These are phyloP conservation scores for Magallana gigas DNA, from an alignment of 1,140 invertebrate species.

Conservation along the genomic window DNA sequence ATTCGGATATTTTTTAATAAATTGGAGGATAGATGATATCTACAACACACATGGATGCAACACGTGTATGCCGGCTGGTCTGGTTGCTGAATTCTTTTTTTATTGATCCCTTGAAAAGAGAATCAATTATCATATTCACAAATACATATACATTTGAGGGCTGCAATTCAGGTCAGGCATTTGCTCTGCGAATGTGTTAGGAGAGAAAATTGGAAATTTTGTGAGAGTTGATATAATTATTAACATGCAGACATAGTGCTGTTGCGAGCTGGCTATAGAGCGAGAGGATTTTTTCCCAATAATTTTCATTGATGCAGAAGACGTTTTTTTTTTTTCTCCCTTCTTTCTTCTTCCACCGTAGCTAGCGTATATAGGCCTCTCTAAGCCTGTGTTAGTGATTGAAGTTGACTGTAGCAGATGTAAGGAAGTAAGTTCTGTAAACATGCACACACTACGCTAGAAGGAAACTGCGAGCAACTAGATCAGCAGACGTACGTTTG, in stretches of 20 bases:
- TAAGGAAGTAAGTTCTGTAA: neutral
- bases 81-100: neutral
- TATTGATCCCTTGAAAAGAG: slow-evolving; percentile 11
- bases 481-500: neutral
- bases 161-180: too few species aligned
- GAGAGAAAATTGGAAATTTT: too few species aligned
- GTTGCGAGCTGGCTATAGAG: too few species aligned
- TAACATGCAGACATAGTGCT: too few species aligned
- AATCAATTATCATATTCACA: slow-evolving; percentile 35
- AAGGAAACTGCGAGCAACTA: neutral
- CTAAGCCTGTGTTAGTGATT: neutral
- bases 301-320: slow-evolving; percentile 36
- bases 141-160: neutral
- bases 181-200: too few species aligned
- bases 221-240: too few species aligned
- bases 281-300: neutral
- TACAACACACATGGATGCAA: neutral
- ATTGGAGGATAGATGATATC: too few species aligned
- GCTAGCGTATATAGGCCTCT: neutral
- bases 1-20: too few species aligned
- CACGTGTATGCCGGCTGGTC: neutral
- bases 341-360: too few species aligned
- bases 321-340: neutral
- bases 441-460: neutral
- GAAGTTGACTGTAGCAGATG: slow-evolving; percentile 29